phyloP scores from a whole-genome alignment of 2,113 vertebrate genomes.

The Pantherophis guttatus region DNA sequence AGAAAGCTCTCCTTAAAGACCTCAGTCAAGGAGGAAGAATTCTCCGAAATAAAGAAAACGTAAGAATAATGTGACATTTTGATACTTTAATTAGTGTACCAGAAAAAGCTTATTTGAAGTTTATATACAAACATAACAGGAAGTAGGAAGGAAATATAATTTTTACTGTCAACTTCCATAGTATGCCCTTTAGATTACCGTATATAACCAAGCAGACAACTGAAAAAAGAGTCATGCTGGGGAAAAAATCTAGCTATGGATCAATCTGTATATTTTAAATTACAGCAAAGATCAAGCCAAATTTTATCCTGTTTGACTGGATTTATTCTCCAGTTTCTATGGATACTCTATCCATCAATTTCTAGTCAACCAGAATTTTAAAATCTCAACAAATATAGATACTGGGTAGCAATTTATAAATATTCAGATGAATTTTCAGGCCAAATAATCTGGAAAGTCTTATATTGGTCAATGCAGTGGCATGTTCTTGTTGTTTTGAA shows the following conservation, averaged over 20 bases:
- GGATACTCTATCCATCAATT: background rate
- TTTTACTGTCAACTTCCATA: background rate
- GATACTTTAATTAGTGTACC: background rate
- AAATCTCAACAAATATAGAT: background rate
- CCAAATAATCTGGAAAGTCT: background rate
- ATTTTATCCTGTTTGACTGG: background rate
- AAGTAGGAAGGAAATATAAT: background rate
- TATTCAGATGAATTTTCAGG: background rate
- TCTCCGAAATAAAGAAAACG: slow-evolving; percentile 78
- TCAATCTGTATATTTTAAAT: too few species aligned
- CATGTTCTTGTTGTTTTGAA: background rate
- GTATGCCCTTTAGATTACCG: background rate
- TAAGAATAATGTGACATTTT: slow-evolving; percentile 57
- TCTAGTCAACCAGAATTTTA: background rate
- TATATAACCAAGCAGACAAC: too few species aligned
- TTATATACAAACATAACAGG: background rate
- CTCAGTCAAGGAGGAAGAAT: slow-evolving; percentile 70
- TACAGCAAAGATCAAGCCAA: background rate
- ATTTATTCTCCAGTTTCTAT: background rate
- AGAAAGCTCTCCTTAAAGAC: slow-evolving; percentile 67
- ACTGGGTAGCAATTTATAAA: background rate
- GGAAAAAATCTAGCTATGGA: too few species aligned
- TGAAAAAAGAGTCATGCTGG: too few species aligned
- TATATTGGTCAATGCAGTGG: background rate
- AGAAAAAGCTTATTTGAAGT: background rate